Evolutionary conservation across 2,888 invertebrate genomes (phyloP).

Genomic region (Cephus sareptanus): DNA sequence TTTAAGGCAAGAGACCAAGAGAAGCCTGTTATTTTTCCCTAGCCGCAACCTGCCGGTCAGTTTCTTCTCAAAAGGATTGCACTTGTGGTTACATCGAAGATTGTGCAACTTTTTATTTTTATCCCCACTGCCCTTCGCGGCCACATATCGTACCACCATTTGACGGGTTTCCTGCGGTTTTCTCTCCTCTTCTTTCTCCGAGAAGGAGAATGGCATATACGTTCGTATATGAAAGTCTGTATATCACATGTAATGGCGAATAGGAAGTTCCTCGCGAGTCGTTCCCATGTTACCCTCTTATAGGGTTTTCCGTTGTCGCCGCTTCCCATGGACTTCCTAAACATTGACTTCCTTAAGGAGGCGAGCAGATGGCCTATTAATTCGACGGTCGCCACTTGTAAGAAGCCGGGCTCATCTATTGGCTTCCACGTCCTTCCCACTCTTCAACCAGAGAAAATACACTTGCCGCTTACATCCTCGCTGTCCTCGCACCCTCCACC

Average conservation of each 20-base stretch:
- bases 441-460: neutral
- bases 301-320: conserved; percentile 64
- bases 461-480: conserved; percentile 1
- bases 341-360: conserved; percentile 63
- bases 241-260: neutral
- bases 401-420: neutral
- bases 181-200: neutral
- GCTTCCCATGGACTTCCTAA: conserved; percentile 66
- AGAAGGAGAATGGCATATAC: neutral
- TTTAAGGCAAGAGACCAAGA: neutral
- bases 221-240: neutral
- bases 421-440: conserved; percentile 9
- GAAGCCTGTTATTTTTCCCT: too few species aligned
- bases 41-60: too few species aligned
- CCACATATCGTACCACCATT: neutral
- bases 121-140: neutral
- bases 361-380: conserved; percentile 62
- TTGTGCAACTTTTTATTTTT: neutral
- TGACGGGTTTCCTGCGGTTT: neutral
- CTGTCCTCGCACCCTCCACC: neutral
- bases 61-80: neutral
- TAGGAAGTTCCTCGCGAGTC: conserved; percentile 41
- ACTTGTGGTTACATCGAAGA: neutral
- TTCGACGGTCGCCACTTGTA: conserved; percentile 42
- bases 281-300: conserved; percentile 59